phyloP scores from a whole-genome alignment of 2,888 invertebrate genomes.

The Exocentrus adspersus region DNA sequence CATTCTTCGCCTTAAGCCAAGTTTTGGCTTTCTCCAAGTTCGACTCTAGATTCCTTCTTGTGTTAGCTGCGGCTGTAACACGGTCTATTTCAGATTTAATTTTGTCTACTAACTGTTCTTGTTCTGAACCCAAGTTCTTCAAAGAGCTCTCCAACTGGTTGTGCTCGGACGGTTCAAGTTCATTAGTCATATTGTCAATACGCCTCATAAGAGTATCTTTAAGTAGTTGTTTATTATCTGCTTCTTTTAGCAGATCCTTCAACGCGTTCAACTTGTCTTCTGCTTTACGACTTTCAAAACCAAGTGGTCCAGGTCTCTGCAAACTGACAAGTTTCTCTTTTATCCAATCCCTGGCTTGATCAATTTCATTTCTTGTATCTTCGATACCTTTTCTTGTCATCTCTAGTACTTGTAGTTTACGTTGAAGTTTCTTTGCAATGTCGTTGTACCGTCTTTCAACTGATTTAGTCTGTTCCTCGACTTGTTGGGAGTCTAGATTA shows the following conservation, averaged over 20 bases:
- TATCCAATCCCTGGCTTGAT: conserved; percentile 82
- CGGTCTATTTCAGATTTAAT: conserved; percentile 80
- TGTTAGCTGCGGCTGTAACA: conserved; percentile 75
- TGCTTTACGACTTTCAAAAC: conserved; percentile 80
- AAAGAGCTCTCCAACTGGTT: conserved; percentile 80
- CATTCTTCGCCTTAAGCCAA: conserved; percentile 82
- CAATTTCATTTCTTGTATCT: conserved; percentile 82
- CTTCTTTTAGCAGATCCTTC: conserved; percentile 82
- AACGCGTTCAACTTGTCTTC: conserved; percentile 78
- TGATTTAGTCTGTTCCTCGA: conserved; percentile 87
- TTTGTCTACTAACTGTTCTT: conserved; percentile 76
- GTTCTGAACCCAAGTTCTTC: conserved; percentile 77
- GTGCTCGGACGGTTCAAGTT: conserved; percentile 86
- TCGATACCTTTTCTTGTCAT: conserved; percentile 86
- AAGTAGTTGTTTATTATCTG: conserved; percentile 83
- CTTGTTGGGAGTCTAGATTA: conserved; percentile 89
- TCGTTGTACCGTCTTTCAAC: conserved; percentile 87
- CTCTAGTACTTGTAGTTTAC: conserved; percentile 85
- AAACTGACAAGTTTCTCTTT: conserved; percentile 76
- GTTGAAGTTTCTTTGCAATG: conserved; percentile 82
- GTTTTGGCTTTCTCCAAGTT: conserved; percentile 81
- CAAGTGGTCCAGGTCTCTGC: conserved; percentile 74
- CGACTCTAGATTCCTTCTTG: conserved; percentile 79
- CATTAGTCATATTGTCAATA: conserved; percentile 83
- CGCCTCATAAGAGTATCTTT: conserved; percentile 86